A percentile compares a stretch with the other conserved stretches of the same genome.
Conservation (phyloP, 1,140 invertebrate genomes). For the Battus philenor region DNA sequence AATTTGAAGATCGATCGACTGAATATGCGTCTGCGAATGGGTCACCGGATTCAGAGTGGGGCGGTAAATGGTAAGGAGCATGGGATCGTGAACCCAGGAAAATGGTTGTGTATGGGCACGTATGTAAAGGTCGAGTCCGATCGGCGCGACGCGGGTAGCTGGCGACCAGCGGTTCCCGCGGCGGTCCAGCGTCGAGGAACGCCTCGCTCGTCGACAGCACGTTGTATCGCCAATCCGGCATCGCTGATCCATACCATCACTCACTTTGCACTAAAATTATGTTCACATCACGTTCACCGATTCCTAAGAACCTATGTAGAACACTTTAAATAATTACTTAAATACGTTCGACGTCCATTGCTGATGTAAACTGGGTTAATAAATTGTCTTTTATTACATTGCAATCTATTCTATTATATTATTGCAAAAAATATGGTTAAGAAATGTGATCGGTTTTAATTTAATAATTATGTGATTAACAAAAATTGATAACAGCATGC, state of each 20-base stretch:
- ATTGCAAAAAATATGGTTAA: too few species aligned
- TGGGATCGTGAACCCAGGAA: conserved; percentile 54
- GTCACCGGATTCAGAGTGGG: conserved; percentile 48
- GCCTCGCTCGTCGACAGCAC: conserved; percentile 73
- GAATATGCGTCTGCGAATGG: conserved; percentile 63
- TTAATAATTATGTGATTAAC: too few species aligned
- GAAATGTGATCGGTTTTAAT: too few species aligned
- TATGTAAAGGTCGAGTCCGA: conserved; percentile 52
- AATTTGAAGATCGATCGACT: conserved; percentile 71
- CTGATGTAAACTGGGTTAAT: not conserved
- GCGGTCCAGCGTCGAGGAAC: conserved; percentile 50
- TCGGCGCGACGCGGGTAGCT: conserved; percentile 64
- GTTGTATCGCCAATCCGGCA: conserved; percentile 76
- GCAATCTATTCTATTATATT: too few species aligned
- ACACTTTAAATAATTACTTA: not conserved
- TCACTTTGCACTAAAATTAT: conserved; percentile 30
- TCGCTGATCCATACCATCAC: conserved; percentile 61
- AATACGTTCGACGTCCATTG: conserved; percentile 6
- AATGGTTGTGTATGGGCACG: conserved; percentile 67
- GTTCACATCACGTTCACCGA: conserved; percentile 6
- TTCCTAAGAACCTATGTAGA: not conserved
- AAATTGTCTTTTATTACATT: not conserved
- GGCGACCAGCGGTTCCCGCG: conserved; percentile 53
- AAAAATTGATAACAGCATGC: not conserved
- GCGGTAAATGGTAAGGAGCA: conserved; percentile 44